Evolutionary conservation across 2,888 invertebrate genomes (phyloP).

Genomic region (Bombylius major): DNA sequence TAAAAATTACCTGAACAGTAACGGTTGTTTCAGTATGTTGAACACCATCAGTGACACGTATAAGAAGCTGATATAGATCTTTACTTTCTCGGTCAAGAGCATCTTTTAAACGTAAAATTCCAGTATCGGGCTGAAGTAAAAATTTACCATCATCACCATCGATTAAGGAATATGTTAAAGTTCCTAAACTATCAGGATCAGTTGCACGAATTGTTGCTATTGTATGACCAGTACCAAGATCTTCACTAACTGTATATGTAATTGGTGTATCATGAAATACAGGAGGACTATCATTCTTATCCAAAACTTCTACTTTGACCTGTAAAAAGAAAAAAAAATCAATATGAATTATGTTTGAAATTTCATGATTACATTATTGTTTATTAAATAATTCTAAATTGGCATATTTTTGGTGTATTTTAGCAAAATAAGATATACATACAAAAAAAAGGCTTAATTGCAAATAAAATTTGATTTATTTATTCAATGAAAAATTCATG

Average conservation of each 20-base stretch:
- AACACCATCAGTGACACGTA: constrained; percentile 80
- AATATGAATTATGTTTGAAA: too few relatives aligned
- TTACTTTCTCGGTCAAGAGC: constrained; percentile 73
- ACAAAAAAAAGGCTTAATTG: too few relatives aligned
- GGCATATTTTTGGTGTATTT: too few relatives aligned
- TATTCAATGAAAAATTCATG: too few relatives aligned
- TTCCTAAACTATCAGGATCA: constrained; percentile 76
- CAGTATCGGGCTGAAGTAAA: constrained; percentile 55
- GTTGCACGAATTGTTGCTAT: constrained; percentile 66
- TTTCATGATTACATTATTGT: too few relatives aligned
- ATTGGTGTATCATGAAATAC: constrained; percentile 63
- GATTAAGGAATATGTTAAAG: constrained; percentile 59
- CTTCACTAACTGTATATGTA: constrained; percentile 69
- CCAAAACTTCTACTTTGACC: constrained; percentile 74
- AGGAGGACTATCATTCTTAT: constrained; percentile 93
- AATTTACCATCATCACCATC: constrained; percentile 56
- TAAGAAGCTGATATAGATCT: constrained; percentile 61
- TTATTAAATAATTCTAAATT: too few relatives aligned
- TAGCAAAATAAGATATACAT: too few relatives aligned
- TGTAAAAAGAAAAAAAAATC: constrained; percentile 40
- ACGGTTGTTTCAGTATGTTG: constrained; percentile 71
- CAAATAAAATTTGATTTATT: too few relatives aligned
- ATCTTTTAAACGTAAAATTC: constrained; percentile 60
- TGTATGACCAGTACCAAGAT: constrained; percentile 65
- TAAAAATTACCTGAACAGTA: constrained; percentile 53